Percentiles rank a stretch among this genome's conserved stretches.
These are phyloP conservation scores for Netelia fuscicornis DNA, from an alignment of 2,888 invertebrate species.

Conservation along the genomic window DNA sequence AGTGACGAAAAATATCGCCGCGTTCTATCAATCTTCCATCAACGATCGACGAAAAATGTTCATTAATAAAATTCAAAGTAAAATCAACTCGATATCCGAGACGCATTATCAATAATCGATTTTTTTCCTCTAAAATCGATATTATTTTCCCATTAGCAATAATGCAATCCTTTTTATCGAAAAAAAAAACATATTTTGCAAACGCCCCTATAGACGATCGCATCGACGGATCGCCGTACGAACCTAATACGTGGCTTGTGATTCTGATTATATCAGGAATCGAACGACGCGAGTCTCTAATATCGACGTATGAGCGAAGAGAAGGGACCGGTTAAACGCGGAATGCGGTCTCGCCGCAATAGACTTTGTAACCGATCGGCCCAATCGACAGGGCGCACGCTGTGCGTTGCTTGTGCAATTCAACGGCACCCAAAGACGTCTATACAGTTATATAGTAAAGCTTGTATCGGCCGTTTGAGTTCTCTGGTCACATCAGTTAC, in stretches of 20 bases:
- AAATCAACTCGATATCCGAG: background rate
- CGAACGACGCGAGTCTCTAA: background rate
- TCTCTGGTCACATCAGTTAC: constrained; percentile 77
- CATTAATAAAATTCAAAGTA: background rate
- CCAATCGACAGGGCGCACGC: constrained; percentile 64
- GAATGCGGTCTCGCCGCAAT: constrained; percentile 81
- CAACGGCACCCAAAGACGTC: constrained; percentile 59
- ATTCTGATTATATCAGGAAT: constrained; percentile 21
- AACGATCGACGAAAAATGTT: constrained; percentile 2
- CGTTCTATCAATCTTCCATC: too few species aligned
- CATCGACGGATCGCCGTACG: background rate
- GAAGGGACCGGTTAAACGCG: constrained; percentile 79
- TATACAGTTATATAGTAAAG: constrained; percentile 37
- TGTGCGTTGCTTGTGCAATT: constrained; percentile 70
- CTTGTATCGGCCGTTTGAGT: constrained; percentile 71
- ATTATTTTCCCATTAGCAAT: background rate
- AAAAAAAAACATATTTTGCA: background rate
- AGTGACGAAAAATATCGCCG: too few species aligned
- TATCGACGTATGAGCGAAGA: constrained; percentile 72
- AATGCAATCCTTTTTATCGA: too few species aligned
- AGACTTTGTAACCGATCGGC: constrained; percentile 80
- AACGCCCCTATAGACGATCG: background rate
- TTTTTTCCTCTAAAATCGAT: background rate
- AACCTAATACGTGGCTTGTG: background rate
- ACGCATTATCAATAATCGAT: background rate